Conservation (phyloP, 2,113 vertebrate genomes). For the Vanacampus margaritifer region DNA sequence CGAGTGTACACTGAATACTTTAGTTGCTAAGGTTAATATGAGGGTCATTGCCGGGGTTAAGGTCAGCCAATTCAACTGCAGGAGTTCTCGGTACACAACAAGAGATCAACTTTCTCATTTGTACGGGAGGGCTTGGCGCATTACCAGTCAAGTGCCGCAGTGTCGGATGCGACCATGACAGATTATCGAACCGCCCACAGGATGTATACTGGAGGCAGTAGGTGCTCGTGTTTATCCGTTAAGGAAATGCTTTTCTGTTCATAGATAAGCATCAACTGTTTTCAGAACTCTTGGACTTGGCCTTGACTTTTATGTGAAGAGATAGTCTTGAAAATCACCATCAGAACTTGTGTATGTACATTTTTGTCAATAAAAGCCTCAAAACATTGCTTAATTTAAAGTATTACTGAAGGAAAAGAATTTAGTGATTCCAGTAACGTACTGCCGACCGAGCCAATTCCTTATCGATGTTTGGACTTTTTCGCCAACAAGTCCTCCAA, state of each 20-base stretch:
- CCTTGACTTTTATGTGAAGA: too few species aligned
- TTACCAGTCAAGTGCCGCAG: constrained; percentile 1
- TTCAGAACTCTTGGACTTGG: too few species aligned
- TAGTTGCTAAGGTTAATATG: constrained; percentile 17
- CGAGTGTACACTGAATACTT: constrained; percentile 6
- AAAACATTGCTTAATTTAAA: too few species aligned
- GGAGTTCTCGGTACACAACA: constrained; percentile 10
- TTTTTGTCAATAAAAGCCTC: too few species aligned
- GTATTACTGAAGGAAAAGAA: too few species aligned
- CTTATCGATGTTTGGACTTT: too few species aligned
- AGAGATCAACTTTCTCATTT: constrained; percentile 31
- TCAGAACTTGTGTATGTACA: too few species aligned
- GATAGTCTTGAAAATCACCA: too few species aligned
- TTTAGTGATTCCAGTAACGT: too few species aligned
- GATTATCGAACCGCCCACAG: constrained; percentile 1
- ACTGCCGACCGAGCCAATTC: too few species aligned
- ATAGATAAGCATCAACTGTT: too few species aligned
- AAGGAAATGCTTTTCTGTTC: neutral
- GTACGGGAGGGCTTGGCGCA: constrained; percentile 4
- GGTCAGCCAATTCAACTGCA: constrained; percentile 9
- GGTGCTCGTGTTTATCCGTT: constrained; percentile 12
- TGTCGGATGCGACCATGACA: neutral
- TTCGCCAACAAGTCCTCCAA: too few species aligned
- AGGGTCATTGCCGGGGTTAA: constrained; percentile 4
- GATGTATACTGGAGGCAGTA: constrained; percentile 5